Percentiles rank a stretch among this genome's conserved stretches.
These are phyloP conservation scores for Nibea albiflora DNA, from an alignment of 2,113 vertebrate genomes.

Conservation along the genomic window DNA sequence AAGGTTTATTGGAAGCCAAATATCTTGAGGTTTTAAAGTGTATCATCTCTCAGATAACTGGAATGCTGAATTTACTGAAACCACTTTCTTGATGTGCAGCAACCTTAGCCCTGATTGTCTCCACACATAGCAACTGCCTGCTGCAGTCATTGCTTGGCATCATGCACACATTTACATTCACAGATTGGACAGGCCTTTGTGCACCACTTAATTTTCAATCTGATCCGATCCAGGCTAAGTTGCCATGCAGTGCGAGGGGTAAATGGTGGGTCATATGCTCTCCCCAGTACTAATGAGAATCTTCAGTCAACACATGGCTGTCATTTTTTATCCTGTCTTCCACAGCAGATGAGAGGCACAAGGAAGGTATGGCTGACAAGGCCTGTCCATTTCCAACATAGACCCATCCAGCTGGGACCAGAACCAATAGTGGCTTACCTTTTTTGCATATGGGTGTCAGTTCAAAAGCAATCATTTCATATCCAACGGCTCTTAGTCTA, in stretches of 20 bases:
- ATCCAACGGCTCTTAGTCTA: constrained; percentile 10
- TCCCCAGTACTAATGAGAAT: constrained; percentile 74
- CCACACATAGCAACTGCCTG: constrained; percentile 47
- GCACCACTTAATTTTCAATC: constrained; percentile 79
- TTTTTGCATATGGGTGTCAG: constrained; percentile 46
- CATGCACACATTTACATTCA: constrained; percentile 49
- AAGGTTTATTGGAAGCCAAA: constrained; percentile 29
- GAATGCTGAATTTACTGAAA: constrained; percentile 57
- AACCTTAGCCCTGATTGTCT: constrained; percentile 69
- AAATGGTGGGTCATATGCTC: constrained; percentile 63
- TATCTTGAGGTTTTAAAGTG: constrained; percentile 40
- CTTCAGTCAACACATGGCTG: constrained; percentile 72
- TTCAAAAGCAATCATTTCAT: constrained; percentile 61
- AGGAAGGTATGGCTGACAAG: constrained; percentile 51
- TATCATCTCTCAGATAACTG: constrained; percentile 64
- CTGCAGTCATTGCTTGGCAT: constrained; percentile 54
- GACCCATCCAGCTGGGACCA: constrained; percentile 53
- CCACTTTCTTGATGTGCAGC: constrained; percentile 53
- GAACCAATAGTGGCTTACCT: constrained; percentile 41
- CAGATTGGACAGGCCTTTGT: constrained; percentile 72
- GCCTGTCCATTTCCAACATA: constrained; percentile 45
- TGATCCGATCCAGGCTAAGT: constrained; percentile 69
- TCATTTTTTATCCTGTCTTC: constrained; percentile 58
- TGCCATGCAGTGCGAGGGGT: constrained; percentile 41
- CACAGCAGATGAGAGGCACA: constrained; percentile 52